Percentiles rank a stretch among this genome's conserved stretches.
phyloP scores from a whole-genome alignment of 2,888 invertebrate species.

The Branchipolynoe longqiensis region DNA sequence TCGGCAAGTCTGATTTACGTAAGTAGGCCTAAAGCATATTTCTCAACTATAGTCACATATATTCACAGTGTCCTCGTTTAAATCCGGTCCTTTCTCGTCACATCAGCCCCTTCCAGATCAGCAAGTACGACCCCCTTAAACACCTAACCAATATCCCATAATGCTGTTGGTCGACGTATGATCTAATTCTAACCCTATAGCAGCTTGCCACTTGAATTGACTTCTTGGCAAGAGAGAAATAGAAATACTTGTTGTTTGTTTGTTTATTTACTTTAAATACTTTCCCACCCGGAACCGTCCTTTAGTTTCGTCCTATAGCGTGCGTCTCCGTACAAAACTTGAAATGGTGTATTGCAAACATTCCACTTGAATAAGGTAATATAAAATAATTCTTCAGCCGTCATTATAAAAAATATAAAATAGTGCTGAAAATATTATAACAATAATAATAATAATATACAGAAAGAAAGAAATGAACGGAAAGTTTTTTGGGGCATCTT shows the following conservation, averaged over 20 bases:
- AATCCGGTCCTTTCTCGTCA: not conserved
- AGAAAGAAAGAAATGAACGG: conserved; percentile 9
- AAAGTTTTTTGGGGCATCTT: too few species aligned
- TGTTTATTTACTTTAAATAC: not conserved
- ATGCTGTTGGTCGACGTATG: conserved; percentile 54
- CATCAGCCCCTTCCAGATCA: conserved; percentile 50
- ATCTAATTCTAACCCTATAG: conserved; percentile 52
- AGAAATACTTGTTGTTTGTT: not conserved
- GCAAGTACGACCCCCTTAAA: conserved; percentile 26
- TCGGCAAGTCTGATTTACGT: not conserved
- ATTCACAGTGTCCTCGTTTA: conserved; percentile 18
- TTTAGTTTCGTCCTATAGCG: not conserved
- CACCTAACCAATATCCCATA: conserved; percentile 42
- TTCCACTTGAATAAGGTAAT: conserved; percentile 46
- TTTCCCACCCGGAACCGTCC: not conserved
- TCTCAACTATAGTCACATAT: conserved; percentile 31
- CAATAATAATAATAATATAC: conserved; percentile 40
- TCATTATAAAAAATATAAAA: conserved; percentile 48
- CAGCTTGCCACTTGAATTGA: conserved; percentile 31
- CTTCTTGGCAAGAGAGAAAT: conserved; percentile 46
- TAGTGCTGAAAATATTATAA: conserved; percentile 47
- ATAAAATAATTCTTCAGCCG: conserved; percentile 27
- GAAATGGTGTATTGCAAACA: conserved; percentile 49
- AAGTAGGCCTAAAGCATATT: too few species aligned
- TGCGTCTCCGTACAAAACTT: conserved; percentile 36